Conservation (phyloP, 2,888 invertebrate species). For the Parnassius smintheus region DNA sequence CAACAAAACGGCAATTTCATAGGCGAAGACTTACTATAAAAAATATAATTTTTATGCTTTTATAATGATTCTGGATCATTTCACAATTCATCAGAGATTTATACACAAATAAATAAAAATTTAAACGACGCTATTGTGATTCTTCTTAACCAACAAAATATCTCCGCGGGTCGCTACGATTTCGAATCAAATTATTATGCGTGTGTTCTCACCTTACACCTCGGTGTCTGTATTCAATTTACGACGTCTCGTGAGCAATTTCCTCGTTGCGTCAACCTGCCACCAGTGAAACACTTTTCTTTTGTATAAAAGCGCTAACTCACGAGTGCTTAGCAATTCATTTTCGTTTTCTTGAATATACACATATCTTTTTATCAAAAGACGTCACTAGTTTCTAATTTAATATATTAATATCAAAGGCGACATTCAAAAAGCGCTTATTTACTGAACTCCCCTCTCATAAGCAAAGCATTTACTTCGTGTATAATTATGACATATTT, state of each 20-base stretch:
- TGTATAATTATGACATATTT: constrained; percentile 17
- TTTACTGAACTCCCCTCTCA: constrained; percentile 15
- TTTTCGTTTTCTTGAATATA: constrained; percentile 43
- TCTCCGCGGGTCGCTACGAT: constrained; percentile 2
- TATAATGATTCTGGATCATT: no score
- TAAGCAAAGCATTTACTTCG: constrained; percentile 6
- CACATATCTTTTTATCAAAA: constrained; percentile 16
- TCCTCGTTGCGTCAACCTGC: constrained; percentile 58
- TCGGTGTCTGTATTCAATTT: constrained; percentile 64
- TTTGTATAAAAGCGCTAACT: constrained; percentile 47
- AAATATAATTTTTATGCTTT: no score
- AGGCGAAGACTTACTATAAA: no score
- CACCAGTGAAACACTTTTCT: constrained; percentile 50
- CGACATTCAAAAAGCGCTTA: constrained; percentile 7
- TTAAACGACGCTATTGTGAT: no score
- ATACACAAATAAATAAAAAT: no score
- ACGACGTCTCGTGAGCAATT: constrained; percentile 65
- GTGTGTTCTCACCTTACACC: constrained; percentile 41
- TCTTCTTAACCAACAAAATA: not conserved
- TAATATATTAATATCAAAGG: constrained; percentile 16
- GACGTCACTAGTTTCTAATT: constrained; percentile 27
- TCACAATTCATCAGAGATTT: no score
- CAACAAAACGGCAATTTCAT: no score
- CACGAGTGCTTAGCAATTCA: constrained; percentile 38
- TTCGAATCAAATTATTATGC: constrained; percentile 28